These are phyloP conservation scores for Poeciliopsis gracilis DNA, from an alignment of 2,797 vertebrate genomes.

Conservation along the genomic window DNA sequence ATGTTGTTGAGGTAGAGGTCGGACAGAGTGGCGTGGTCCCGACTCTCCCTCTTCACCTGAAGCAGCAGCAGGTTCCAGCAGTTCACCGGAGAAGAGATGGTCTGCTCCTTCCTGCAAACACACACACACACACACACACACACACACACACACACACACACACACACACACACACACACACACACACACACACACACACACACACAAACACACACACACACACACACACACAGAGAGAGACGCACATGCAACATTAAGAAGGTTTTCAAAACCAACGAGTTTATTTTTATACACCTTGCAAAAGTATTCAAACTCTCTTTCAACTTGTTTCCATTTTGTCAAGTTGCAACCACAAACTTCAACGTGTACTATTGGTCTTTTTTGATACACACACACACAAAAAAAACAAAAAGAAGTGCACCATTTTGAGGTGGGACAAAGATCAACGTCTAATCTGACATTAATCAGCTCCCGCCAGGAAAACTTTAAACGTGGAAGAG, in stretches of 20 bases:
- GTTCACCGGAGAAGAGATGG: conserved; percentile 92
- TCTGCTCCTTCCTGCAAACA: conserved; percentile 90
- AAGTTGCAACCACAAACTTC: neutral
- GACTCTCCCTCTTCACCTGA: conserved; percentile 97
- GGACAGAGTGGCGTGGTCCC: conserved; percentile 96
- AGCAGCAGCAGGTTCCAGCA: conserved; percentile 98
- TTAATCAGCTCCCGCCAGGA: neutral
- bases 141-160: neutral
- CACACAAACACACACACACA: neutral
- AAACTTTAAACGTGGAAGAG: neutral
- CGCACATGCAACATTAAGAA: neutral
- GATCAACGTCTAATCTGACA: neutral
- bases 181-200: neutral
- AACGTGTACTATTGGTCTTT: neutral
- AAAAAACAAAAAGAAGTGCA: neutral
- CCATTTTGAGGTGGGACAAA: neutral
- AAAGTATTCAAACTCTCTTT: neutral
- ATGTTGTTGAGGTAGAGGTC: conserved; percentile 99
- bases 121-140: neutral
- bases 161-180: neutral
- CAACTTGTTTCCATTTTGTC: neutral
- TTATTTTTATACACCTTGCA: neutral
- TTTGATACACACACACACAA: too few relatives aligned
- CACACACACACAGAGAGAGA: neutral
- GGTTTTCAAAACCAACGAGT: neutral